Conservation (phyloP, 2,113 vertebrate genomes). For the Leptosomus discolor region DNA sequence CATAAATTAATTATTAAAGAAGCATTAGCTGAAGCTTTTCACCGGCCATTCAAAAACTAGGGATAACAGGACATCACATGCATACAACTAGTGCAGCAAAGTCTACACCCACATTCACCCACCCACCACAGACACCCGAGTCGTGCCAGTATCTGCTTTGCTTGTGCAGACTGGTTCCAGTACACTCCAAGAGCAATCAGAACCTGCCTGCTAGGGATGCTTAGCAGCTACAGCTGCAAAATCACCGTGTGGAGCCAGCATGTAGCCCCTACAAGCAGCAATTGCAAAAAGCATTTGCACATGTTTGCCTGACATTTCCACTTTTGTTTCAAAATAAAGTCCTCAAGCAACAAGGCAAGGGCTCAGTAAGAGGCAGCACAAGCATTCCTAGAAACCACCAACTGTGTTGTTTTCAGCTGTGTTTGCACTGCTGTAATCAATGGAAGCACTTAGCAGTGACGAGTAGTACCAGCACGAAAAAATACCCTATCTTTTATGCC, state of each 20-base stretch:
- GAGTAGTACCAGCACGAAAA: neutral
- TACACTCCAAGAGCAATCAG: neutral
- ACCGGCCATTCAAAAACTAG: conserved; percentile 51
- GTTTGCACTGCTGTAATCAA: conserved; percentile 44
- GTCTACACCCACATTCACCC: neutral
- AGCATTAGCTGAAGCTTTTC: conserved; percentile 60
- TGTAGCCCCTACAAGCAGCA: neutral
- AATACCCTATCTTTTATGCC: conserved; percentile 10
- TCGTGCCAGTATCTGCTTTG: neutral
- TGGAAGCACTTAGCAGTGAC: conserved; percentile 44
- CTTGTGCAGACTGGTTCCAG: neutral
- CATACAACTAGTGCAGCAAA: neutral
- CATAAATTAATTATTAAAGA: conserved; percentile 68
- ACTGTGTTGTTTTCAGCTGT: conserved; percentile 48
- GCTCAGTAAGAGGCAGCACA: neutral
- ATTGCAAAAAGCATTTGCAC: neutral
- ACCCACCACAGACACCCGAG: neutral
- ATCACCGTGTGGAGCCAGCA: neutral
- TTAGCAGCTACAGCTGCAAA: accelerated
- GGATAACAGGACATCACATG: neutral
- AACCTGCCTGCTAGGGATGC: neutral
- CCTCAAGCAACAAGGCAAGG: neutral
- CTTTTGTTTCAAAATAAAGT: conserved; percentile 37
- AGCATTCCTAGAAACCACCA: conserved; percentile 33
- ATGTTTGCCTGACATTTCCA: conserved; percentile 8